A percentile compares a stretch with the other conserved stretches of the same genome.
phyloP scores from a whole-genome alignment of 2,888 invertebrate species.

The Escarpia spicata region DNA sequence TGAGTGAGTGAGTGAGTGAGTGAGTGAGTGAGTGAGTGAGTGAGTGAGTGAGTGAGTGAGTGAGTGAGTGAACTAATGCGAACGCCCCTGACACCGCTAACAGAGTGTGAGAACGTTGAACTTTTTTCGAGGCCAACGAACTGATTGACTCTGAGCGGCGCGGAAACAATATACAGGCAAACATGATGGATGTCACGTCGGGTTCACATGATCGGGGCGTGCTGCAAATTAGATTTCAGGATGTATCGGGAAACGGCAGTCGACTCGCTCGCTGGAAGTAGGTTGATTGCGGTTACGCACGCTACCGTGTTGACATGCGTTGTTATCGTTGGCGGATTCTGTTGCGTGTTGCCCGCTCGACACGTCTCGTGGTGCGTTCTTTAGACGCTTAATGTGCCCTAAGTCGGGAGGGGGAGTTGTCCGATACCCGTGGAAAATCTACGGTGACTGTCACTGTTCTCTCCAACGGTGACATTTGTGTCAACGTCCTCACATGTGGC shows the following conservation, averaged over 20 bases:
- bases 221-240: background rate
- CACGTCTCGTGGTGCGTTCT: background rate
- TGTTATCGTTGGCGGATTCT: background rate
- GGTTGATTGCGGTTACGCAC: background rate
- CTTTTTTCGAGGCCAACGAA: background rate
- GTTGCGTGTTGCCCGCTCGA: background rate
- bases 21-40: too few relatives aligned
- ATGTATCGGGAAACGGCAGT: background rate
- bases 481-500: background rate
- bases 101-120: background rate
- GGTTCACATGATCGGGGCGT: background rate
- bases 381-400: background rate
- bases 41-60: too few relatives aligned
- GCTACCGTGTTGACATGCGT: background rate
- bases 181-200: background rate
- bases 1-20: too few relatives aligned
- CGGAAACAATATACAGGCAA: background rate
- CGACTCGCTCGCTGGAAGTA: background rate
- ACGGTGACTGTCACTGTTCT: background rate
- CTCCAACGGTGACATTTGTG: background rate
- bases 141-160: background rate
- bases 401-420: background rate
- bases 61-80: too few relatives aligned
- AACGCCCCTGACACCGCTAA: too few relatives aligned
- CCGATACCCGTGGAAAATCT: background rate